phyloP scores from a whole-genome alignment of 2,888 invertebrate genomes.

The Candidula unifasciata region DNA sequence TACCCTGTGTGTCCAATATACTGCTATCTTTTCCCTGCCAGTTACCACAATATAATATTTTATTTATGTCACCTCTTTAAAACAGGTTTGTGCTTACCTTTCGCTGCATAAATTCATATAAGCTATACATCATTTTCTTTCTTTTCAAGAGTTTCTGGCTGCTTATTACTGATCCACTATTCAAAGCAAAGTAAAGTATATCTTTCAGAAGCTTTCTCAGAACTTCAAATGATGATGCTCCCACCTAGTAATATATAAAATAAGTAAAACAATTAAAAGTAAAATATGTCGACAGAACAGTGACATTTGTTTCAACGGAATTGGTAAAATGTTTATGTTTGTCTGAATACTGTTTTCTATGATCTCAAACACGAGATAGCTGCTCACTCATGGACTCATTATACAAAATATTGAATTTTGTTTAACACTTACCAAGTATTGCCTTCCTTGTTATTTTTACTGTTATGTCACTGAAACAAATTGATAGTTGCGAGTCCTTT shows the following conservation, averaged over 20 bases:
- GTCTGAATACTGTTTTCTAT: too few species aligned
- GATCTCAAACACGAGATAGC: too few species aligned
- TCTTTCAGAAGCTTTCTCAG: conserved; percentile 29
- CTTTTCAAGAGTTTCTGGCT: conserved; percentile 33
- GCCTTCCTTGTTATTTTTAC: too few species aligned
- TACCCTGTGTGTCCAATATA: too few species aligned
- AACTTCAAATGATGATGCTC: conserved; percentile 28
- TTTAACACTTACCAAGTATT: too few species aligned
- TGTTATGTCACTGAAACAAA: too few species aligned
- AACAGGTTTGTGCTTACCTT: conserved; percentile 29
- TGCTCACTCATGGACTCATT: too few species aligned
- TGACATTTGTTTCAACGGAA: too few species aligned
- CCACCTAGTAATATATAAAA: conserved; percentile 22
- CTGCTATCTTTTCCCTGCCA: too few species aligned
- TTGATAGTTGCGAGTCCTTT: too few species aligned
- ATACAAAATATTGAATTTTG: too few species aligned
- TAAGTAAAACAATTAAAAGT: neutral
- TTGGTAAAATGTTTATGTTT: too few species aligned
- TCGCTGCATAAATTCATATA: conserved; percentile 24
- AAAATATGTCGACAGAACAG: neutral
- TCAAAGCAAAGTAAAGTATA: conserved; percentile 33
- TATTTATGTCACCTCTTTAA: neutral
- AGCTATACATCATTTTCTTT: conserved; percentile 40
- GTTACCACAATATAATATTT: neutral
- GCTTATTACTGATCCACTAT: neutral